Evolutionary conservation across 2,888 invertebrate genomes (phyloP).

Genomic region (Diabrotica balteata): DNA sequence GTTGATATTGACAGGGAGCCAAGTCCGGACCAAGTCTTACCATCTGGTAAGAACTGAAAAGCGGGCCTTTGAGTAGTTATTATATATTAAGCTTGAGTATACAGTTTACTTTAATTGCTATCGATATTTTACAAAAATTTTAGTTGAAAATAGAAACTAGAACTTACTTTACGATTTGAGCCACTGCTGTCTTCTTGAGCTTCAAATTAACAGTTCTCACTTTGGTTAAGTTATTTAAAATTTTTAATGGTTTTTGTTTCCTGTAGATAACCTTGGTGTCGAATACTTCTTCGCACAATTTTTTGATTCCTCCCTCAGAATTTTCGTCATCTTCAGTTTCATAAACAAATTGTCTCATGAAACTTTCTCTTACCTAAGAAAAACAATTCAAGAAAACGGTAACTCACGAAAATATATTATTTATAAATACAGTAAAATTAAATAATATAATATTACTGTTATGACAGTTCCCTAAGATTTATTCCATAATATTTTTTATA

Average conservation of each 20-base stretch:
- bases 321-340: slow-evolving; percentile 86
- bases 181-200: slow-evolving; percentile 81
- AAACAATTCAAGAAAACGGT: neutral
- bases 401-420: neutral
- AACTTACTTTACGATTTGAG: slow-evolving; percentile 84
- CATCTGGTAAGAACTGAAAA: too few relatives aligned
- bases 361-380: slow-evolving; percentile 88
- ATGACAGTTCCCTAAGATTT: too few relatives aligned
- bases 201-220: slow-evolving; percentile 82
- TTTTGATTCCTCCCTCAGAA: slow-evolving; percentile 64
- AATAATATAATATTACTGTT: too few relatives aligned
- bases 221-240: slow-evolving; percentile 82
- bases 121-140: too few relatives aligned
- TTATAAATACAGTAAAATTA: too few relatives aligned
- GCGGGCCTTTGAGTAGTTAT: too few relatives aligned
- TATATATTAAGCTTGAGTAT: too few relatives aligned
- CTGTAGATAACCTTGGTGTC: slow-evolving; percentile 80
- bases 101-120: too few relatives aligned
- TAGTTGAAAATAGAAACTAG: too few relatives aligned
- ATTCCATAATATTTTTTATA: too few relatives aligned
- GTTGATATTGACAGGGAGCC: too few relatives aligned
- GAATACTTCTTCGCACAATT: slow-evolving; percentile 68
- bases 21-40: too few relatives aligned
- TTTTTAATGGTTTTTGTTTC: slow-evolving; percentile 83
- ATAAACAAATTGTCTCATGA: slow-evolving; percentile 96